phyloP scores from a whole-genome alignment of 1,140 invertebrate genomes.

The Drosophila tristis region DNA sequence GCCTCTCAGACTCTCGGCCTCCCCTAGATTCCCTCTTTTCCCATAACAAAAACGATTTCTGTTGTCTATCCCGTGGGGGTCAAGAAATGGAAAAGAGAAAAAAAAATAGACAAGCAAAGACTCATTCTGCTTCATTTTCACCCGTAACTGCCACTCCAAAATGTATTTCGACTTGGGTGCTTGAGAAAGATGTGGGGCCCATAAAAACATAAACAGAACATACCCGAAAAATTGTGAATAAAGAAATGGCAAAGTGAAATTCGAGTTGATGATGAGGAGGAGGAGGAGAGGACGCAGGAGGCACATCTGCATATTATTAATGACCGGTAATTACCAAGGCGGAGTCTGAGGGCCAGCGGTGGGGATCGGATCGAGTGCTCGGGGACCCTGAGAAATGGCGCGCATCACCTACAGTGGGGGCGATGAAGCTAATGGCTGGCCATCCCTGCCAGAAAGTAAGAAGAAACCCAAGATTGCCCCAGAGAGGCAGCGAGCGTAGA shows the following conservation, averaged over 20 bases:
- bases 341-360: constrained; percentile 21
- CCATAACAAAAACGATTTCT: constrained; percentile 60
- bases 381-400: constrained; percentile 48
- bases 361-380: not conserved
- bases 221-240: constrained; percentile 54
- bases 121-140: constrained; percentile 41
- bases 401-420: constrained; percentile 55
- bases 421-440: constrained; percentile 59
- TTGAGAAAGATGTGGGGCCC: constrained; percentile 68
- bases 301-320: constrained; percentile 81
- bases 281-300: constrained; percentile 3
- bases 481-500: constrained; percentile 1
- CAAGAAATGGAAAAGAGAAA: constrained; percentile 38
- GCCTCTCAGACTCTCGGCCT: too few relatives aligned
- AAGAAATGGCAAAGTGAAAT: constrained; percentile 60
- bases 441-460: constrained; percentile 35
- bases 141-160: constrained; percentile 65
- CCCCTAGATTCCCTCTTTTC: constrained; percentile 35
- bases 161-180: constrained; percentile 44
- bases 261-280: constrained; percentile 22
- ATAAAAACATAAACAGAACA: constrained; percentile 77
- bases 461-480: constrained; percentile 15
- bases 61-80: constrained; percentile 62
- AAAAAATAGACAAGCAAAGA: constrained; percentile 3
- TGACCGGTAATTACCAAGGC: constrained; percentile 76